Evolutionary conservation across 2,888 invertebrate species (phyloP), one percentile per base, ranked within the genome.

Genomic region (Lissocephala sabroskyi): DNA sequence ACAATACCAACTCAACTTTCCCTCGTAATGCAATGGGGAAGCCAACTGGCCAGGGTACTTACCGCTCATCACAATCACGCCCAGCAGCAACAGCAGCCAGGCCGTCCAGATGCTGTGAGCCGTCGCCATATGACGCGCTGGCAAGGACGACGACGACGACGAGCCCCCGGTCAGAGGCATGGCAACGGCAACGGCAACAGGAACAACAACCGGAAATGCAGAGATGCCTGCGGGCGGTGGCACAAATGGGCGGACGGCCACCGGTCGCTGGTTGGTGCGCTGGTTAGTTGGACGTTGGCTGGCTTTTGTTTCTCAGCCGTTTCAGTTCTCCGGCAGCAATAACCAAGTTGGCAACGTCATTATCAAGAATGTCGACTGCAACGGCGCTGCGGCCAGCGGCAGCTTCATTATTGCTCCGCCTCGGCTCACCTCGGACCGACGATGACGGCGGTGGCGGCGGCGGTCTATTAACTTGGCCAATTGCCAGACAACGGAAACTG

Each of bases 21-120:
- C n/a, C n/a, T n/a, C n/a, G n/a, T 52, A 58, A 62, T 51, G 49
- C 47, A 56, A 65, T 47, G 49, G 49, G 17, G 23, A 9, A 10
- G 11, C 45, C 42, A 46, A 49, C 41, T 33, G 33, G 49, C 47
- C 56, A 56, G 41, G 41, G 47, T 50, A 78, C 79, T 79, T 78
- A 80, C 79, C 80, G 73, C 77, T 77, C 62, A 79, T 73, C 46
- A 73, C 61, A 65, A 77, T 62, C 62, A 78, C 63, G 39, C 74
- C 60, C 52, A 80, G 58, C 61, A 78, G 57, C 61, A 80, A 56
- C 61, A 78, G 57, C 61, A 65, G 56, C 77, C 77, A 70, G 26
- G 67, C 65, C 56, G 74, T 62, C 60, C 67, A 62, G 53, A 65
- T 65, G 61, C 67, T 48, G 32, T 61, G 53, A 35, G 63, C 58